Percentiles rank a stretch among this genome's conserved stretches.
phyloP scores from a whole-genome alignment of 2,888 invertebrate genomes.

The Podotricha telesiphe region DNA sequence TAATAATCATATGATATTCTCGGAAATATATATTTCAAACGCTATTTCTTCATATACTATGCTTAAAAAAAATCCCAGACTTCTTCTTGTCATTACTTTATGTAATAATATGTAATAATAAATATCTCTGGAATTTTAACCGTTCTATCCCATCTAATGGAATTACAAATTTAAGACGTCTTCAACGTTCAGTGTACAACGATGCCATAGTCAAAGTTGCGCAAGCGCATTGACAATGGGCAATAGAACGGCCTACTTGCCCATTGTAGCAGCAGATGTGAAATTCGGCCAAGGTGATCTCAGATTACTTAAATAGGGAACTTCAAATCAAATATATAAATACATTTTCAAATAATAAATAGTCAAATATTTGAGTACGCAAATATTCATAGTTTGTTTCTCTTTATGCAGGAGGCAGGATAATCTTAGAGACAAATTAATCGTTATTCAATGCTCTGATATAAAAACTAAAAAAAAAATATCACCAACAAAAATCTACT shows the following conservation, averaged over 20 bases:
- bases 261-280: constrained; percentile 72
- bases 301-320: constrained; percentile 48
- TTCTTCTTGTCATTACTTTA: neutral
- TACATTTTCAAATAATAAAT: neutral
- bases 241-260: constrained; percentile 67
- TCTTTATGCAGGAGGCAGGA: too few relatives aligned
- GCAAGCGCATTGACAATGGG: constrained; percentile 67
- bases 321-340: constrained; percentile 9
- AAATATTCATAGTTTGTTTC: neutral
- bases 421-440: neutral
- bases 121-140: neutral
- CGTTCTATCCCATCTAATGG: neutral
- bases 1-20: neutral
- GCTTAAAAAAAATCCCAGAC: neutral
- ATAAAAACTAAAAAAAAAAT: too few relatives aligned
- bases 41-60: neutral
- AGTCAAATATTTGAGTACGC: neutral
- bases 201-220: constrained; percentile 46
- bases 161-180: constrained; percentile 1
- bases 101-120: neutral
- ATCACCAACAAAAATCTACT: too few relatives aligned
- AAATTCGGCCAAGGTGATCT: constrained; percentile 75
- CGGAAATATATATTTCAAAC: neutral
- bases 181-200: constrained; percentile 5
- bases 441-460: too few relatives aligned